Evolutionary conservation across 2,888 invertebrate species (phyloP).

Genomic region (Rhagium mordax): DNA sequence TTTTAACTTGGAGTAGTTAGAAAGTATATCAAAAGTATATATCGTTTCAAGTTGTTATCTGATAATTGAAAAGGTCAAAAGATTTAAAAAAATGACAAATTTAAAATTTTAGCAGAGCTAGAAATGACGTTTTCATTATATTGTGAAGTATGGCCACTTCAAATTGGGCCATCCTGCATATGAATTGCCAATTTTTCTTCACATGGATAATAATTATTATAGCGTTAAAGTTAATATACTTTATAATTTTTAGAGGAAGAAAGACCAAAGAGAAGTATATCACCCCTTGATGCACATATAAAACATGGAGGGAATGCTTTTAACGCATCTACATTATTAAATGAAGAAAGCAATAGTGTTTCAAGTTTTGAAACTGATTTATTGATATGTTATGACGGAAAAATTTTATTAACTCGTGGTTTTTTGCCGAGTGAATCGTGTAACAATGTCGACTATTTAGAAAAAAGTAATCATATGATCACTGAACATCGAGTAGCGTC

Average conservation of each 20-base stretch:
- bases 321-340: conserved; percentile 72
- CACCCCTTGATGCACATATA: conserved; percentile 79
- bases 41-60: no score
- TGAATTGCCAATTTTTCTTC: no score
- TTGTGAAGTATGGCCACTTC: no score
- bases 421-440: conserved; percentile 81
- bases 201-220: no score
- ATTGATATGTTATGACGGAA: conserved; percentile 83
- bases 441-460: conserved; percentile 79
- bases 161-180: no score
- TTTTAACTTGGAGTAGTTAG: no score
- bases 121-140: no score
- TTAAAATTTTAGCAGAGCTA: no score
- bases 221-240: no score
- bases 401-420: conserved; percentile 81
- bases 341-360: conserved; percentile 79
- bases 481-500: conserved; percentile 80
- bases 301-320: conserved; percentile 83
- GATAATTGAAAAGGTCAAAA: no score
- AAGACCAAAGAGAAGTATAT: conserved; percentile 49
- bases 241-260: conserved; percentile 12
- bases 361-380: conserved; percentile 88
- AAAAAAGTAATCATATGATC: conserved; percentile 79
- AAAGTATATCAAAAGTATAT: no score
- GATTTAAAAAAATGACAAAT: no score